Evolutionary conservation across 2,888 invertebrate species (phyloP).

Genomic region (Steromphala cineraria): DNA sequence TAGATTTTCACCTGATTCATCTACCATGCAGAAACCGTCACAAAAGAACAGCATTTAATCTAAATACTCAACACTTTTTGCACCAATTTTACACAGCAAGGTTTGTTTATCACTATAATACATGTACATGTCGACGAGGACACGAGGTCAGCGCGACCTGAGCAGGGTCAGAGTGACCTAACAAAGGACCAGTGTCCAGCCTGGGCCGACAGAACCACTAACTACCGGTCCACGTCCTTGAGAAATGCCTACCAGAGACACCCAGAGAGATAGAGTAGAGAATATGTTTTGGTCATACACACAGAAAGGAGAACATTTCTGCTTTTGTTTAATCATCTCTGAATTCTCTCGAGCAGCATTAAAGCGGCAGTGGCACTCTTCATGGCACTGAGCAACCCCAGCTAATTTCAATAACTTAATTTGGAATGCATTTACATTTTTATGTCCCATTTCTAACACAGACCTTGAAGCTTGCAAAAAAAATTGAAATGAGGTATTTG

Average conservation of each 20-base stretch:
- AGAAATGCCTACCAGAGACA: conserved; percentile 2
- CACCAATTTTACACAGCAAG: conserved; percentile 15
- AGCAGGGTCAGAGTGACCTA: background rate
- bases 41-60: conserved; percentile 9
- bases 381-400: background rate
- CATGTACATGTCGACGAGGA: background rate
- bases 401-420: conserved; percentile 29
- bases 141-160: conserved; percentile 5
- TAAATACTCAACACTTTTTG: conserved; percentile 13
- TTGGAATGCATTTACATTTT: conserved; percentile 30
- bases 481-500: conserved; percentile 29
- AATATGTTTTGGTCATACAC: background rate
- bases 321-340: background rate
- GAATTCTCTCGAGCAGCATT: background rate
- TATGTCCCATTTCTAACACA: conserved; percentile 21
- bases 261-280: background rate
- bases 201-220: background rate
- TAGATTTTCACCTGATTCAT: background rate
- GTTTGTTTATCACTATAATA: conserved; percentile 7
- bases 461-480: conserved; percentile 14
- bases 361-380: background rate
- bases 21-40: conserved; percentile 10
- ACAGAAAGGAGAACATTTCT: background rate
- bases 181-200: background rate
- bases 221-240: background rate